Conservation (phyloP, 37 sponge, comb jelly and placozoan genomes). For the Theonella swinhoei region DNA sequence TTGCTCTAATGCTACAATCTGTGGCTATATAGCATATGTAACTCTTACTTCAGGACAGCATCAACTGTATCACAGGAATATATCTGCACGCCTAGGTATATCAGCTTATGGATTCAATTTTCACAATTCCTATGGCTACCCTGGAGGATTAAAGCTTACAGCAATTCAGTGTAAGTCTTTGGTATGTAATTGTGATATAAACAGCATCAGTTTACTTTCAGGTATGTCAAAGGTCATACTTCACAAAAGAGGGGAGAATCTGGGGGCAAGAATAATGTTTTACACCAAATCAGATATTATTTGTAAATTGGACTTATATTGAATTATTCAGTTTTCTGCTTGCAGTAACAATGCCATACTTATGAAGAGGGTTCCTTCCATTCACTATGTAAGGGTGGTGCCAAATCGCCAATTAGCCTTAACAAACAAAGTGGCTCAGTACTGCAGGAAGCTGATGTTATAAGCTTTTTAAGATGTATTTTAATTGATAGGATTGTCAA, state of each 20-base stretch:
- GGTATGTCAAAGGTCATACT: too few relatives aligned
- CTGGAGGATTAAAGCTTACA: slow-evolving; percentile 53
- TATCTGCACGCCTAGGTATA: too few relatives aligned
- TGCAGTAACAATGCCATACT: slow-evolving; percentile 15
- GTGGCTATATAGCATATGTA: background rate
- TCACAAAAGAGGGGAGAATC: too few relatives aligned
- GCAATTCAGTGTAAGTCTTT: slow-evolving; percentile 46
- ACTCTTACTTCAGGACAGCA: slow-evolving; percentile 21
- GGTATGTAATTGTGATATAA: too few relatives aligned
- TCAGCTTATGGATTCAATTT: slow-evolving; percentile 52
- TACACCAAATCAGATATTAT: too few relatives aligned
- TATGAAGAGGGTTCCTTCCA: background rate
- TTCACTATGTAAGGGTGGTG: slow-evolving; percentile 6
- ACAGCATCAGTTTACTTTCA: too few relatives aligned
- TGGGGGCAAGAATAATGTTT: too few relatives aligned
- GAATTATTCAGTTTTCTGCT: too few relatives aligned
- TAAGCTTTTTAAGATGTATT: too few relatives aligned
- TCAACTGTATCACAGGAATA: slow-evolving; percentile 24
- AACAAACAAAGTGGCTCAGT: slow-evolving; percentile 1
- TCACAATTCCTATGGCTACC: slow-evolving; percentile 56
- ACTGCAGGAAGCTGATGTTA: slow-evolving; percentile 33
- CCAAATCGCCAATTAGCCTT: background rate
- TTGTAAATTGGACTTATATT: too few relatives aligned
- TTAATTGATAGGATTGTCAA: too few relatives aligned
- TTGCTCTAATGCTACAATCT: slow-evolving; percentile 1